Conservation (phyloP, 2,888 invertebrate genomes). For the Pseudococcus viburni region DNA sequence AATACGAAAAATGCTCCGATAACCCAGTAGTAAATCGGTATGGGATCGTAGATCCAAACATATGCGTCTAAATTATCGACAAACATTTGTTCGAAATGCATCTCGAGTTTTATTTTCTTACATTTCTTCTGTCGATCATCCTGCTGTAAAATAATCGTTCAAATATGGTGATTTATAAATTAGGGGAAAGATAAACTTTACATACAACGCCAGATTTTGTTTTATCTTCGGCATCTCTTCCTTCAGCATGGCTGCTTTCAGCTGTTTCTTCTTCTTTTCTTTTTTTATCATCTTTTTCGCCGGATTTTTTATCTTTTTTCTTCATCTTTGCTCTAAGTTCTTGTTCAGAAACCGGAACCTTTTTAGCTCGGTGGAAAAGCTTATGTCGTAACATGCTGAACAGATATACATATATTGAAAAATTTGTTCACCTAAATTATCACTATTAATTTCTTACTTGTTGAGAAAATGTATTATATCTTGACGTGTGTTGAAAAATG, state of each 20-base stretch:
- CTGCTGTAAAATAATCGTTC: slow-evolving; percentile 69
- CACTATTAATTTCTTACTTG: slow-evolving; percentile 70
- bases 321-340: slow-evolving; percentile 74
- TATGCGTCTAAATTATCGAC: slow-evolving; percentile 95
- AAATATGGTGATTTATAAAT: background rate
- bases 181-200: background rate
- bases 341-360: slow-evolving; percentile 82
- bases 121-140: slow-evolving; percentile 72
- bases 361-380: slow-evolving; percentile 94
- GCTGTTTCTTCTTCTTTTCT: slow-evolving; percentile 73
- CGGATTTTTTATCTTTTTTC: slow-evolving; percentile 73
- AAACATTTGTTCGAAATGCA: slow-evolving; percentile 96
- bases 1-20: slow-evolving; percentile 91
- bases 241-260: slow-evolving; percentile 75
- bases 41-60: slow-evolving; percentile 98
- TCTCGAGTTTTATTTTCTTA: slow-evolving; percentile 91
- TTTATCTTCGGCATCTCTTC: slow-evolving; percentile 61
- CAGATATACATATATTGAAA: background rate
- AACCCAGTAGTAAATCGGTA: slow-evolving; percentile 94
- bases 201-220: slow-evolving; percentile 47
- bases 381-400: slow-evolving; percentile 88
- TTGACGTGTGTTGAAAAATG: slow-evolving; percentile 85
- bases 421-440: background rate
- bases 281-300: slow-evolving; percentile 72
- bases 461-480: slow-evolving; percentile 87